Base-by-base conservation (phyloP, 2,113 vertebrate species). In the Sialia sialis region DNA sequence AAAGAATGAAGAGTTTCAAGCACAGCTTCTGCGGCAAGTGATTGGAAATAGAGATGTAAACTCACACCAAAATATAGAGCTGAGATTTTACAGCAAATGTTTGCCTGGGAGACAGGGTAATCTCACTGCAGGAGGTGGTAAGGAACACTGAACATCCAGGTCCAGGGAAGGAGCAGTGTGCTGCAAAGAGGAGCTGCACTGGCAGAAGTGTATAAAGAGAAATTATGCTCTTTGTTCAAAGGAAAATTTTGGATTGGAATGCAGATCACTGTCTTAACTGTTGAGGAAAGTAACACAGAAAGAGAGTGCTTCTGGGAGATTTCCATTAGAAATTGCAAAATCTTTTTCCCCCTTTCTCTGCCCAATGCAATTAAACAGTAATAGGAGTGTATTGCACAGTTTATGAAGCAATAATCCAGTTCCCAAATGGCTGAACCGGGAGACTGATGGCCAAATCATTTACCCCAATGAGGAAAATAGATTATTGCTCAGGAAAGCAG, bases 391-490 rank as follows among this genome's bases (percentile, higher is more conserved):
- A 64, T 84, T 96, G 93, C 95, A 88, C 90, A 86, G 89, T 97
- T 98, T 97, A 97, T 97, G 96, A 97, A 97, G 96, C 96, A 98
- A 97, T 97, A 97, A 97, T 96, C 93, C 87, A 81, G 93, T 90
- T 97, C 96, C 96, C 94, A 96, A 96, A 97, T 93, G 97, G 93
- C 88, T 90, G 75, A 96, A 97, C 86, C 34, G 1, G 96, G 95
- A 97, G 96, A 96, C 94, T 90, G 87, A 97, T 95, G 95, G 95
- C 97, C 96, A 96, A 97, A 95, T 95, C 96, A 94, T 96, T 97
- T 97, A 96, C 96, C 94, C 97, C 97, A 95, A 89, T 64, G 96
- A 97, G 97, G 94, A 96, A 95, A 89, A 89, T 92, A 27, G 73
- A 95, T 97, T 94, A 97, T 96, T 96, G 84, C 92, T 80, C 79